Conservation (phyloP, 2,797 vertebrate genomes). For the Acipenser transmontanus region DNA sequence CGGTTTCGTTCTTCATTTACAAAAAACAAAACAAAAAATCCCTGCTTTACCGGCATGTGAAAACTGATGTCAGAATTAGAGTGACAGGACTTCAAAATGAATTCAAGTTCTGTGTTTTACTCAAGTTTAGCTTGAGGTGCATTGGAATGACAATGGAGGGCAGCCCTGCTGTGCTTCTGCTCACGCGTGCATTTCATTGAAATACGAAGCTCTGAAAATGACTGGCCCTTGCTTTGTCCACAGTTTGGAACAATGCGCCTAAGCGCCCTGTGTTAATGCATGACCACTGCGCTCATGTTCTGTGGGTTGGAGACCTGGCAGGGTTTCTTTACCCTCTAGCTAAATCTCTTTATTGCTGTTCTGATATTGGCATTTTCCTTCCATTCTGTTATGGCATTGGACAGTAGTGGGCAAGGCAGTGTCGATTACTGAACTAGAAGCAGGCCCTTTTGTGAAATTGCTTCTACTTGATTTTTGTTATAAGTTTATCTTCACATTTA, state of each 20-base stretch:
- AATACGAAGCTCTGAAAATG: not conserved
- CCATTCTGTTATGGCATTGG: no score
- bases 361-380: constrained; percentile 3
- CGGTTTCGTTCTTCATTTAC: not conserved
- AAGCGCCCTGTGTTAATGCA: not conserved
- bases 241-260: not conserved
- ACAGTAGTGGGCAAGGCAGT: not conserved
- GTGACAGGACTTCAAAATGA: not conserved
- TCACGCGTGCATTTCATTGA: constrained; percentile 5
- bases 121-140: not conserved
- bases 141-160: constrained; percentile 16
- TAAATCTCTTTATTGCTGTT: not conserved
- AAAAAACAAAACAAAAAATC: not conserved
- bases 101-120: not conserved
- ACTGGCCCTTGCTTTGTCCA: not conserved
- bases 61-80: not conserved
- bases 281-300: not conserved
- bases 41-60: not conserved
- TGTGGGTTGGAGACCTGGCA: not conserved
- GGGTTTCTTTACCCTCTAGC: not conserved
- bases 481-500: no score
- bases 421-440: not conserved
- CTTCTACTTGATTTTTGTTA: no score
- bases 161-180: constrained; percentile 4
- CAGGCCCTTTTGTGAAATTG: no score